phyloP scores from a whole-genome alignment of 2,888 invertebrate genomes.

The Microplitis deprimator region DNA sequence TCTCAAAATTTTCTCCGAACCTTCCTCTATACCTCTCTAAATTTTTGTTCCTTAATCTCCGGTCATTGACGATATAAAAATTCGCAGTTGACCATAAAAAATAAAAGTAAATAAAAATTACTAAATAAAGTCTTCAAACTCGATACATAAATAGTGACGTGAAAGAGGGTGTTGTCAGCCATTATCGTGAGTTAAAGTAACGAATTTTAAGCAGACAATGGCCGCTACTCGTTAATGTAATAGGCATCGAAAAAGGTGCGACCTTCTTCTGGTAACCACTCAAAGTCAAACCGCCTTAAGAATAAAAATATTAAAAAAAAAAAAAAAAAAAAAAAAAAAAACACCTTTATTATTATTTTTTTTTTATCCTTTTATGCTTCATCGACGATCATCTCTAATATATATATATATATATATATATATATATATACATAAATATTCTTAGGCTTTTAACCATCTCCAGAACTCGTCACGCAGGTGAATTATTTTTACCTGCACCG shows the following conservation, averaged over 20 bases:
- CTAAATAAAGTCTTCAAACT: background rate
- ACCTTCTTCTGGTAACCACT: conserved; percentile 53
- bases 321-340: background rate
- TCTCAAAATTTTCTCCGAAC: conserved; percentile 10
- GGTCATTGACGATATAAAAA: no score
- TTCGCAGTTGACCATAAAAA: background rate
- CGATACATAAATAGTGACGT: background rate
- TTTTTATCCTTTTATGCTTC: conserved; percentile 15
- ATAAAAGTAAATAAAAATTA: conserved; percentile 4
- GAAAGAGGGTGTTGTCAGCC: conserved; percentile 56
- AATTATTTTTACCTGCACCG: conserved; percentile 41
- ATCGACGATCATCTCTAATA: conserved; percentile 29
- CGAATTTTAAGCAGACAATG: conserved; percentile 66
- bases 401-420: conserved; percentile 18
- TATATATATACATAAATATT: conserved; percentile 44
- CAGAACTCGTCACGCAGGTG: conserved; percentile 47
- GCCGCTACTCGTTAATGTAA: conserved; percentile 69
- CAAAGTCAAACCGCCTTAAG: conserved; percentile 51
- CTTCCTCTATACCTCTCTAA: background rate
- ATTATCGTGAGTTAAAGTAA: conserved; percentile 62
- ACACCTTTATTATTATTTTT: background rate
- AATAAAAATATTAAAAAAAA: conserved; percentile 12
- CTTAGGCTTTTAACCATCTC: conserved; percentile 48
- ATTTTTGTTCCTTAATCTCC: background rate
- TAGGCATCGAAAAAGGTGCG: conserved; percentile 64